Conservation (phyloP, 2,797 vertebrate species). For the Dallia pectoralis region DNA sequence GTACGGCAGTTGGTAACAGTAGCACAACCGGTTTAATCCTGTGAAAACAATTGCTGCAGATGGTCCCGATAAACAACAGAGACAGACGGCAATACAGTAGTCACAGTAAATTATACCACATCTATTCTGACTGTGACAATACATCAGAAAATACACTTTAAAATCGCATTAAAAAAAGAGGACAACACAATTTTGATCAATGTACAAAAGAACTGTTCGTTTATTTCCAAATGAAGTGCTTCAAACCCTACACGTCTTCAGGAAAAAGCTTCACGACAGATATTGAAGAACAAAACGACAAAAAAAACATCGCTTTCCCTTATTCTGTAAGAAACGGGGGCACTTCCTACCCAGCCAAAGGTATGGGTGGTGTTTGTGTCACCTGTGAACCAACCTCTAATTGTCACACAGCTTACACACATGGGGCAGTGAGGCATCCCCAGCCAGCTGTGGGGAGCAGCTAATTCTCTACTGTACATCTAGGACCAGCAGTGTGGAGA, state of each 20-base stretch:
- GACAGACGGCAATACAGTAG: too few relatives aligned
- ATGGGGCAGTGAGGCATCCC: constrained; percentile 30
- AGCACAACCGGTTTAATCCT: not conserved
- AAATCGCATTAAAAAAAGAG: constrained; percentile 26
- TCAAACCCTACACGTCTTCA: constrained; percentile 63
- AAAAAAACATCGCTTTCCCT: constrained; percentile 31
- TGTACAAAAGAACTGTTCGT: constrained; percentile 72
- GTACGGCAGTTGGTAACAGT: not conserved
- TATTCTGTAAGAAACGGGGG: constrained; percentile 42
- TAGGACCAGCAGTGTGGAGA: constrained; percentile 45
- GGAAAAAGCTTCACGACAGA: constrained; percentile 58
- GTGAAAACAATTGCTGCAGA: not conserved
- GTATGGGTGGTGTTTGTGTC: constrained; percentile 30
- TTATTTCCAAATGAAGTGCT: constrained; percentile 72
- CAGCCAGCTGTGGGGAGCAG: constrained; percentile 28
- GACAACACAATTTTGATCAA: constrained; percentile 53
- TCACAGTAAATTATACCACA: not conserved
- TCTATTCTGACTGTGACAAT: not conserved
- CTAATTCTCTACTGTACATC: constrained; percentile 29
- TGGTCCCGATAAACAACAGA: too few relatives aligned
- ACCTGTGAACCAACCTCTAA: constrained; percentile 46
- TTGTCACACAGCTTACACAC: constrained; percentile 52
- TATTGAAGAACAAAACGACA: constrained; percentile 34
- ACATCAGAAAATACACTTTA: constrained; percentile 3
- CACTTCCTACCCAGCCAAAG: constrained; percentile 32